A percentile compares a stretch with the other conserved stretches of the same genome.
These are phyloP conservation scores for Caenorhabditis sp. DNA, from an alignment of 2,888 invertebrate species.

Conservation along the genomic window DNA sequence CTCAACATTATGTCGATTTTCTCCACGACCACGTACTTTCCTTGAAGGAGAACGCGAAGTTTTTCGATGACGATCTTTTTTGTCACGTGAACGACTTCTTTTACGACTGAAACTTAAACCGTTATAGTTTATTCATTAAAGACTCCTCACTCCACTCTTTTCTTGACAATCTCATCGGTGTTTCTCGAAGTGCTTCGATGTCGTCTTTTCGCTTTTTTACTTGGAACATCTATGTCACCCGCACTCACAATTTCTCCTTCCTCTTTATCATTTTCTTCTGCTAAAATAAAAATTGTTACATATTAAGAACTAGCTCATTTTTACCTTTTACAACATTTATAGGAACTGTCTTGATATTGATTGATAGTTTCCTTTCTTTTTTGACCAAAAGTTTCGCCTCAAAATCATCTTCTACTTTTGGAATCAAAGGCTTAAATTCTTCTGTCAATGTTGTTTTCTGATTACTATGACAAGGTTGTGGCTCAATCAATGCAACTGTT, in stretches of 20 bases:
- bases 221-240: constrained; percentile 7
- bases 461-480: not conserved
- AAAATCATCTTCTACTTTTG: constrained; percentile 2
- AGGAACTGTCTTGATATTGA: constrained; percentile 10
- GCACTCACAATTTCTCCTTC: constrained; percentile 29
- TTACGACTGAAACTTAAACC: not conserved
- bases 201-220: constrained; percentile 1
- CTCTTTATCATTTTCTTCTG: too few species aligned
- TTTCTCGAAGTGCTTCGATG: not conserved
- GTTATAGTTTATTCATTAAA: too few species aligned
- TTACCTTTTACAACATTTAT: constrained; percentile 3
- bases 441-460: constrained; percentile 4
- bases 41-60: not conserved
- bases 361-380: constrained; percentile 9
- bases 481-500: not conserved
- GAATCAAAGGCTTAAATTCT: not conserved
- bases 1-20: not conserved
- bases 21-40: not conserved
- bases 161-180: not conserved
- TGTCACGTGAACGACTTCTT: not conserved
- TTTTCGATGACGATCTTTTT: not conserved
- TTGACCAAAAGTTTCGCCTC: not conserved
- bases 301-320: too few species aligned
- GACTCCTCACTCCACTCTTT: not conserved
- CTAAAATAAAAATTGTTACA: too few species aligned